These are phyloP conservation scores for Aporophyla lueneburgensis DNA, from an alignment of 2,888 invertebrate genomes.

Conservation along the genomic window DNA sequence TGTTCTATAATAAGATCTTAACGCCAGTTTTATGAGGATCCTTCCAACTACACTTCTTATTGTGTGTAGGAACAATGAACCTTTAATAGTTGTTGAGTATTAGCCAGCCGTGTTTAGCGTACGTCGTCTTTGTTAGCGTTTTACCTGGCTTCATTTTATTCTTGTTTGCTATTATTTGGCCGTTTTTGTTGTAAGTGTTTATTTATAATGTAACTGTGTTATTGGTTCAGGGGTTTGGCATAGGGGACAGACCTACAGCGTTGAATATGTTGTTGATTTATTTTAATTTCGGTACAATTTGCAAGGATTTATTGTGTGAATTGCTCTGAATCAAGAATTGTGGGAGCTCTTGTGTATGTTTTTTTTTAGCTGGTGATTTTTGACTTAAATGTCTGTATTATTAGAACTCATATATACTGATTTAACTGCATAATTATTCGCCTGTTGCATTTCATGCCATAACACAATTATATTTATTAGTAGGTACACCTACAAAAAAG, in stretches of 20 bases:
- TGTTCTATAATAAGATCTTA: slow-evolving; percentile 65
- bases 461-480: too few species aligned
- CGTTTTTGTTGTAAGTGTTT: slow-evolving; percentile 53
- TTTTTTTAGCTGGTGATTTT: not conserved
- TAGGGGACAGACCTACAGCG: slow-evolving; percentile 60
- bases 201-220: slow-evolving; percentile 55
- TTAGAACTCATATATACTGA: not conserved
- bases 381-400: not conserved
- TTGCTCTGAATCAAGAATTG: slow-evolving; percentile 1
- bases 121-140: slow-evolving; percentile 38
- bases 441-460: too few species aligned
- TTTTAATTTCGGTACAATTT: slow-evolving; percentile 49
- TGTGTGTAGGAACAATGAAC: slow-evolving; percentile 68
- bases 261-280: slow-evolving; percentile 48
- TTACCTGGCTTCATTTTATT: slow-evolving; percentile 50
- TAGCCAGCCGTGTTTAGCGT: slow-evolving; percentile 53
- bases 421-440: not conserved
- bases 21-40: slow-evolving; percentile 66
- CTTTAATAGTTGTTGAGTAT: slow-evolving; percentile 68
- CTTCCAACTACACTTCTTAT: slow-evolving; percentile 66
- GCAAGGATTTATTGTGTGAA: slow-evolving; percentile 37
- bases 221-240: slow-evolving; percentile 33
- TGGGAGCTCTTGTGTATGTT: not conserved
- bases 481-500: too few species aligned
- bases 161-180: slow-evolving; percentile 24